Base-by-base conservation (phyloP, 2,113 vertebrate species). In the Pterocles burchelli region DNA sequence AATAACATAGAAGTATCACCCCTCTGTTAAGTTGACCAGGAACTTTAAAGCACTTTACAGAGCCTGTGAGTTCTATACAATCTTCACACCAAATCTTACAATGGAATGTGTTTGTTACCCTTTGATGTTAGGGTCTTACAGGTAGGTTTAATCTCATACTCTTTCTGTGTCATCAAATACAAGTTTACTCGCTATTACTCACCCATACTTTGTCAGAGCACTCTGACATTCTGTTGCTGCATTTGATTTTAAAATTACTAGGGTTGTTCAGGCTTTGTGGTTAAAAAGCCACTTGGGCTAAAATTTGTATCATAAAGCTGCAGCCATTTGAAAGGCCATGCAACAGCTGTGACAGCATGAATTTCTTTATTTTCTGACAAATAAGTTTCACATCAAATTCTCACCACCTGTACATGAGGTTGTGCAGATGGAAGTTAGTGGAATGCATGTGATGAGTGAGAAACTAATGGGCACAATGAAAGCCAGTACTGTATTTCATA, bases 21-120 rank as follows among this genome's bases (percentile, higher is more conserved):
- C 57, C 24, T 55, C 72, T 71, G 34, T 90, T 71, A 88, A 77
- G 31, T 5, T 81, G 43, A 78, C 31, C 76, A 77, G 38, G 43
- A 94, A 74, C 33, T 84, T 90, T 79, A 94, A 88, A 90, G 38
- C 29, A 45, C 33, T 88, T 93, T 67, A 18, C 54, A 90, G 75
- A 88, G 68, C 15, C 72, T 57, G 38, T 66, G 57, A 61, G 68
- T 87, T 85, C 48, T 36, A 16, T 61, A 65, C 10, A 81, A 31
- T 48, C 65, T 38, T 90, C 68, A 81, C 28, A 71, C 18, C 34
- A 71, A 86, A 63, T 28, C 6, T 26, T 83, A 34, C 26, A 66
- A 52, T 7, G 16, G 33, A 95, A 57, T 78, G 34, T 3, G 1
- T 62, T 93, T 59, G 3, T 43, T 81, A 65, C 34, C 8, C 82